Evolutionary conservation across 2,113 vertebrate genomes (phyloP), one percentile per base, ranked within the genome.

Genomic region (Microcebus lehilahytsara): DNA sequence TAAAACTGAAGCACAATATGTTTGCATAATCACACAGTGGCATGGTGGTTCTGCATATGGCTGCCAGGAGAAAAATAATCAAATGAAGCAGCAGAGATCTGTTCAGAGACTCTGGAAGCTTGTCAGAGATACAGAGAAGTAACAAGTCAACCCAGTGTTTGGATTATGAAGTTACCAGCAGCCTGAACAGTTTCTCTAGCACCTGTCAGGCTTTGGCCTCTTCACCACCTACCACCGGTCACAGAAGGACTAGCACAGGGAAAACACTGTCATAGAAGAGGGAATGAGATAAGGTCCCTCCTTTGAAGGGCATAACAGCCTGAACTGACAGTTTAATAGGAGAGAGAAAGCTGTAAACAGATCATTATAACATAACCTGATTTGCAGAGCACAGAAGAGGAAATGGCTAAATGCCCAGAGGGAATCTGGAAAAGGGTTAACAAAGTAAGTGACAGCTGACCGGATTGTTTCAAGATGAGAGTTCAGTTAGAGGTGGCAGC

Each of bases 301-400:
- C 32, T 91, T 67, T 85, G 53, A 56, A 94, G 85, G 72, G 49
- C 58, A 12, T 1, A 80, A 67, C 37, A 91, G 88, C 46, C 72
- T 91, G 56, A 96, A 96, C 34, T 46, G 93, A 89, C 77, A 93
- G 80, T 49, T 90, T 84, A 88, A 81, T 40, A 71, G 42, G 85
- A 53, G 30, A 81, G 56, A 94, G 30, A 58, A 75, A 58, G 71
- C 95, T 89, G 81, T 94, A 94, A 96, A 94, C 95, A 97, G 92
- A 95, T 94, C 96, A 96, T 93, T 97, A 89, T 58, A 90, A 88
- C 60, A 93, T 80, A 95, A 81, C 80, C 71, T 53, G 79, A 92
- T 96, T 75, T 96, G 91, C 75, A 84, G 71, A 91, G 46, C 62
- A 64, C 88, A 77, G 88, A 72, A 77, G 77, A 95, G 96, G 85